Base-by-base conservation (phyloP, 2,888 invertebrate genomes). In the Phengaris alcon region DNA sequence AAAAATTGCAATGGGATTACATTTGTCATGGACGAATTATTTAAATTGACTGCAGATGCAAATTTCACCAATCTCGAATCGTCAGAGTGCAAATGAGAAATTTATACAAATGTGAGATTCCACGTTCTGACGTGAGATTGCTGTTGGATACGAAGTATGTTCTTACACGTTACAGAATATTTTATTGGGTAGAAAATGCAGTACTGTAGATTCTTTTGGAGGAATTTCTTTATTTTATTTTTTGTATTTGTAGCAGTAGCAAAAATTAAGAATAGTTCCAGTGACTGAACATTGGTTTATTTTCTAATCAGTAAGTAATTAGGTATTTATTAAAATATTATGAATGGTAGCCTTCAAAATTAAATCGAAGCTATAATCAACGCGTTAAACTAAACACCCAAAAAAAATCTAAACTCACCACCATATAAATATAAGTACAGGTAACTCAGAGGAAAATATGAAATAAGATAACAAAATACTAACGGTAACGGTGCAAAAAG, bases 21-120 rank as follows among this genome's bases (percentile, higher is more conserved):
- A 87, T 90, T 91, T 89, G 88, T 90, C 88, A 90, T 80, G 82
- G 82, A 83, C 81, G 83, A 91, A 89, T 91, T 91, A 91, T 92
- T 92, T 85, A 91, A 91, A 92, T 91, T 87, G 84, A 82, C 77
- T 82, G 81, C 80, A 83, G 64, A 64, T 64, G 64, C 64, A 64
- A 64, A 64, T 90, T 84, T 82, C 83, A 81, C 84, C 87, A 87
- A 90, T 90, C 89, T 86, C 84, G 78, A 84, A 84, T 86, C 87
- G 88, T 89, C 88, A 86, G 86, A 82, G 85, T 84, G 84, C 84
- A 90, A 92, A 93, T 88, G 91, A 86, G 87, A 82, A 85, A 85
- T 91, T 92, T 92, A 92, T 92, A 88, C 92, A 89, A 87, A 87
- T 81, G 82, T 82, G 80, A 80, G 84, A 86, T 85, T 85, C 82